These are phyloP conservation scores for Sebastes nivosus DNA, from an alignment of 2,797 vertebrate genomes.

Conservation along the genomic window DNA sequence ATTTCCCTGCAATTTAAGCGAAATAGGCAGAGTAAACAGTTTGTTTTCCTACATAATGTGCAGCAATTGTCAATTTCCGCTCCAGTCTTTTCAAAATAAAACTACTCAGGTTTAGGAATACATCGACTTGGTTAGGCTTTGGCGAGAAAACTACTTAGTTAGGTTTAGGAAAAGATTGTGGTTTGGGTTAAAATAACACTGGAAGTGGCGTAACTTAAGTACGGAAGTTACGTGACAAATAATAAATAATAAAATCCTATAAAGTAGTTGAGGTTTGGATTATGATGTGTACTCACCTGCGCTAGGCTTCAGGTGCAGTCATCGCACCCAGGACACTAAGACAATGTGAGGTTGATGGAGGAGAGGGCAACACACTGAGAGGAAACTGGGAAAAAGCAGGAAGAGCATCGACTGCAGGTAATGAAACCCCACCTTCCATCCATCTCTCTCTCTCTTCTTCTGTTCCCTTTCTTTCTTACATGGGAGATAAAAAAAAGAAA, in stretches of 20 bases:
- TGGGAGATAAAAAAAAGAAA: background rate
- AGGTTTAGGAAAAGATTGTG: too few relatives aligned
- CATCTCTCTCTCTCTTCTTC: background rate
- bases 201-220: too few relatives aligned
- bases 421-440: constrained; percentile 5
- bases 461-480: background rate
- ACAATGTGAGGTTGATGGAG: background rate
- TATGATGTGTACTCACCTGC: constrained; percentile 25
- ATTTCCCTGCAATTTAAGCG: too few relatives aligned
- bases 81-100: too few relatives aligned
- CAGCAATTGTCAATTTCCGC: background rate
- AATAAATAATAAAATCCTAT: background rate
- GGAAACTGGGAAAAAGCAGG: background rate
- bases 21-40: background rate
- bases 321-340: background rate
- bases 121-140: too few relatives aligned
- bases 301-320: constrained; percentile 1
- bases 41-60: too few relatives aligned
- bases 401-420: background rate
- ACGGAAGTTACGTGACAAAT: too few relatives aligned
- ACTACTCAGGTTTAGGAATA: too few relatives aligned
- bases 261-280: background rate
- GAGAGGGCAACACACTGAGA: background rate
- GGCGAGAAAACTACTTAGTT: too few relatives aligned
- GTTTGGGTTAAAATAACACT: too few relatives aligned